Percentiles rank a stretch among this genome's conserved stretches.
These are phyloP conservation scores for Paramormyrops kingsleyae DNA, from an alignment of 2,113 vertebrate species.

Conservation along the genomic window DNA sequence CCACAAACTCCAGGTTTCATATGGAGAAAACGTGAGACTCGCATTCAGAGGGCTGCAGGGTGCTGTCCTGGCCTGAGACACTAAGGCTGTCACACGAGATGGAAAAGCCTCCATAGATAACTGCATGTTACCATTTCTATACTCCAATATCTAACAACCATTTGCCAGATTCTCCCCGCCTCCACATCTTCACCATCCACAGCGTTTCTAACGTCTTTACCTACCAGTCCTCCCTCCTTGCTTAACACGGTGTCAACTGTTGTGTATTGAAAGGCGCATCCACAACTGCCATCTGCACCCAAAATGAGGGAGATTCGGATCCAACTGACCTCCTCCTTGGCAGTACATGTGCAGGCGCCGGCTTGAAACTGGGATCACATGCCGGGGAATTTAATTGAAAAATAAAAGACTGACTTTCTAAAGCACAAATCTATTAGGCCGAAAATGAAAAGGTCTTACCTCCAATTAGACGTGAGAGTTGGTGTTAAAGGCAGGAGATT, in stretches of 20 bases:
- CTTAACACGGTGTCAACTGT: background rate
- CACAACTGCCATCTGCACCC: background rate
- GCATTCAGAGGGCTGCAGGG: background rate
- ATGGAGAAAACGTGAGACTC: background rate
- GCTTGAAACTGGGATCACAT: background rate
- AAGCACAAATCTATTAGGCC: constrained; percentile 5
- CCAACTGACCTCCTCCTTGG: background rate
- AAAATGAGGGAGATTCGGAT: background rate
- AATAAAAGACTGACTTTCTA: background rate
- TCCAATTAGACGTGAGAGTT: background rate
- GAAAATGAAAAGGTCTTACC: background rate
- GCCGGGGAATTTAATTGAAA: background rate
- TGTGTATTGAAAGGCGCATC: background rate
- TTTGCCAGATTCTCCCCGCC: background rate
- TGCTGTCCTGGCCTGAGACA: background rate
- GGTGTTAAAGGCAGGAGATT: background rate
- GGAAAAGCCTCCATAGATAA: background rate
- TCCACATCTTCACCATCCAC: background rate
- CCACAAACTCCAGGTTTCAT: background rate
- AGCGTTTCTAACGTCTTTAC: background rate
- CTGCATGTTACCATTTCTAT: background rate
- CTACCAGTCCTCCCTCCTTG: background rate
- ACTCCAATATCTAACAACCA: background rate
- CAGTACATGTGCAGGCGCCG: background rate
- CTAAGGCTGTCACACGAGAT: background rate